Evolutionary conservation across 2,113 vertebrate genomes (phyloP).

Genomic region (Eulemur rufifrons): DNA sequence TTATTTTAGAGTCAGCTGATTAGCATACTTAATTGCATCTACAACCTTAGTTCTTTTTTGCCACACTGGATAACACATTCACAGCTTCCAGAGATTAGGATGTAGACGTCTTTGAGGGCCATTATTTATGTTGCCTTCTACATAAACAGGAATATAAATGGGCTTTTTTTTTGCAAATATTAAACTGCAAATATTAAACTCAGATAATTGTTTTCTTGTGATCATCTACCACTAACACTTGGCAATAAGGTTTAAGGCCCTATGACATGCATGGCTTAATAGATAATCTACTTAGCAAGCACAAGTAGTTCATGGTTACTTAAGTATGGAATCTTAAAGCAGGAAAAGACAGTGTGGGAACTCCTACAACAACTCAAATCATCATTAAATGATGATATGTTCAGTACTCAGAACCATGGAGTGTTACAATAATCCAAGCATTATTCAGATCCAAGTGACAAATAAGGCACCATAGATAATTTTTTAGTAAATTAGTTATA

Average conservation of each 20-base stretch:
- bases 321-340: neutral
- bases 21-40: neutral
- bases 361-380: neutral
- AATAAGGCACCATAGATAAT: neutral
- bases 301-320: neutral
- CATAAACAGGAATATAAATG: neutral
- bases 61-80: neutral
- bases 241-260: neutral
- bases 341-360: neutral
- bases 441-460: neutral
- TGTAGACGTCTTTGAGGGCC: neutral
- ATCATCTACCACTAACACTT: neutral
- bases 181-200: neutral
- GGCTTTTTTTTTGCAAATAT: neutral
- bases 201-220: neutral
- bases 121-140: neutral
- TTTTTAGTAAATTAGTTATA: neutral
- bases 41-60: neutral
- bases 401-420: neutral
- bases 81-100: neutral
- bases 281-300: neutral
- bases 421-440: neutral
- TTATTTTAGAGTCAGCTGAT: neutral
- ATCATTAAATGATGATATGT: neutral
- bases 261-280: neutral